A percentile compares a stretch with the other conserved stretches of the same genome.
Conservation (phyloP, 1,140 invertebrate species). For the Zaprionus gabonicus region DNA sequence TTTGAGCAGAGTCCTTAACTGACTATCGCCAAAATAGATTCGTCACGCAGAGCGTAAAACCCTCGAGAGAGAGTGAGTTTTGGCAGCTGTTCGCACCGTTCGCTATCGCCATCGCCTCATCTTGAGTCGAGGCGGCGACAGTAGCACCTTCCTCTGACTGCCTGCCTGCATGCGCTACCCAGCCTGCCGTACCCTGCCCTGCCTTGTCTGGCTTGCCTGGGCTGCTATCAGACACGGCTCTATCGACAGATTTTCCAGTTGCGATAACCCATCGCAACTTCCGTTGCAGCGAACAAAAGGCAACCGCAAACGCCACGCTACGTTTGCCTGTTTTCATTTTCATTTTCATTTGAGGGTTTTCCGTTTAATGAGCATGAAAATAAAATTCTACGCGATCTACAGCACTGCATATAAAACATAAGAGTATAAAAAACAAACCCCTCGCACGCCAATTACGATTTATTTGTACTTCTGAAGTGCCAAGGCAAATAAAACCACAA, state of each 20-base stretch:
- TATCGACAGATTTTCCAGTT: slow-evolving; percentile 58
- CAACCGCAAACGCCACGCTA: slow-evolving; percentile 59
- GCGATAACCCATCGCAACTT: slow-evolving; percentile 69
- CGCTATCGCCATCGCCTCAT: neutral
- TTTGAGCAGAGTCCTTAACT: neutral
- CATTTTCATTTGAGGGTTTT: slow-evolving; percentile 48
- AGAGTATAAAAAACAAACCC: slow-evolving; percentile 50
- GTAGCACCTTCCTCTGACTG: slow-evolving; percentile 49
- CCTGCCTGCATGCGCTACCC: neutral
- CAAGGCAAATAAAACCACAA: slow-evolving; percentile 59
- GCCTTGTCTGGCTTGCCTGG: neutral
- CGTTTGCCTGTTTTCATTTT: slow-evolving; percentile 49
- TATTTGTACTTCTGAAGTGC: slow-evolving; percentile 76
- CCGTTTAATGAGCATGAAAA: slow-evolving; percentile 75
- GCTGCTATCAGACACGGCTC: slow-evolving; percentile 33
- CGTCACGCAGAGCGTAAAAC: slow-evolving; percentile 22
- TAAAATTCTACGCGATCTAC: slow-evolving; percentile 41
- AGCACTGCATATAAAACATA: slow-evolving; percentile 23
- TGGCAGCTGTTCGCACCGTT: slow-evolving; percentile 66
- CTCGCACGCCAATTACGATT: slow-evolving; percentile 81
- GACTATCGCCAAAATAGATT: slow-evolving; percentile 47
- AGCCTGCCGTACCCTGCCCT: neutral
- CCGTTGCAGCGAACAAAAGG: slow-evolving; percentile 49
- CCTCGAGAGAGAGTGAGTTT: slow-evolving; percentile 16
- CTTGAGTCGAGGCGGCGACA: slow-evolving; percentile 34